Base-by-base conservation (phyloP, 2,888 invertebrate genomes). In the Papilio elwesi region DNA sequence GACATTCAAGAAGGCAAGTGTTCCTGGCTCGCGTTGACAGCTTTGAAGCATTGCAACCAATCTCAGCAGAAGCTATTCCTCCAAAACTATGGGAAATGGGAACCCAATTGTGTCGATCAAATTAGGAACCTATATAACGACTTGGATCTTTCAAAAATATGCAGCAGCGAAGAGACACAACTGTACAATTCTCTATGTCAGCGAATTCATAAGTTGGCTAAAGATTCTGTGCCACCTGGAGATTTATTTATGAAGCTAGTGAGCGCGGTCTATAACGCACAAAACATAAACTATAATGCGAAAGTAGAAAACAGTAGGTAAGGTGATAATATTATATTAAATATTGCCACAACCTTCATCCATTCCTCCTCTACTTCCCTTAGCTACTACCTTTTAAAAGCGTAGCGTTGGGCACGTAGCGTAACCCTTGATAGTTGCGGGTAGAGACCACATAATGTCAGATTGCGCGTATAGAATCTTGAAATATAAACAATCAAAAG, bases 21-120 rank as follows among this genome's bases (percentile, higher is more conserved):
- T 85, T 95, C 97, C 0, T 99, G 99, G 99, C 90, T 98, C 59
- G 95, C 97, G 0, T 97, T 98, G 55, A 95, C 96, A 65, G 97
- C 98, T 57, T 91, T 98, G 79, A 95, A 97, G 87, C 93, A 95
- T 57, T 96, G 95, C 12, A 95, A 93, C 65, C 90, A 94, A 0
- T 88, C 94, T 8, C 97, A 98, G 83, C 94, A 94, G 76, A 90
- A 95, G 78, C 91, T 96, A 16, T 95, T 97, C 89, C 87, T 94
- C 79, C 95, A 96, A 76, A 95, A 96, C 83, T 97, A 97, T 82
- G 97, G 97, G 0, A 77, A 74, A 70, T 83, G 90, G 74, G 95
- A 96, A 76, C 87, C 91, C 0, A 94, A 93, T 59, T 95, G 95
- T 77, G 91, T 96, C 6, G 90, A 92, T 55, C 57, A 73, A 36